These are phyloP conservation scores for Dolichomitus sp. DNA, from an alignment of 2,888 invertebrate genomes.

Conservation along the genomic window DNA sequence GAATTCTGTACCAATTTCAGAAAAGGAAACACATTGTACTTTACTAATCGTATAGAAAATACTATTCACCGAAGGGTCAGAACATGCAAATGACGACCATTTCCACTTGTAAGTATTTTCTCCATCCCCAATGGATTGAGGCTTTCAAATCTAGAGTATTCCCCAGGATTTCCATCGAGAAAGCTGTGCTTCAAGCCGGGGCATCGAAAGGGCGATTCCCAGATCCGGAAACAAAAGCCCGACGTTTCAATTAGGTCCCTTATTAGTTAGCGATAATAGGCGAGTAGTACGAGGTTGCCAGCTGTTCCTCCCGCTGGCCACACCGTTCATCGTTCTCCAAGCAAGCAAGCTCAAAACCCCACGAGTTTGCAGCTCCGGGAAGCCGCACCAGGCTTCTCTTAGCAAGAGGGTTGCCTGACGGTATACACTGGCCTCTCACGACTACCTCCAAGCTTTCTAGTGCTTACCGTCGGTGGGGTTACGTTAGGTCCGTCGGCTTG, in stretches of 20 bases:
- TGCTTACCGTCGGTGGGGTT: constrained; percentile 81
- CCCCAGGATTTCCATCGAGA: constrained; percentile 41
- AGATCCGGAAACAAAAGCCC: constrained; percentile 77
- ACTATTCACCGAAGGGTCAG: too few species aligned
- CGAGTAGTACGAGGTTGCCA: constrained; percentile 54
- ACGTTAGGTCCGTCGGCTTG: constrained; percentile 77
- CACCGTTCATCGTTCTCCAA: constrained; percentile 39
- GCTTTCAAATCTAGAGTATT: constrained; percentile 1
- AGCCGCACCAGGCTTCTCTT: constrained; percentile 57
- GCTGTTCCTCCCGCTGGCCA: constrained; percentile 44
- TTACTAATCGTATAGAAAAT: too few species aligned
- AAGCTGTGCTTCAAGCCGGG: constrained; percentile 33
- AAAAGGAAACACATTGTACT: too few species aligned
- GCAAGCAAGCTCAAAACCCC: constrained; percentile 25
- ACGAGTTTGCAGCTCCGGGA: constrained; percentile 34
- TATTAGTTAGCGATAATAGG: constrained; percentile 86
- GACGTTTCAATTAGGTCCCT: constrained; percentile 85
- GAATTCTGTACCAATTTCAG: too few species aligned
- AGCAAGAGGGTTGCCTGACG: constrained; percentile 55
- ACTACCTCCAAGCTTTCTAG: constrained; percentile 76
- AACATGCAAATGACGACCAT: constrained; percentile 13
- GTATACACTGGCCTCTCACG: constrained; percentile 15
- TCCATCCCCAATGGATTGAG: constrained; percentile 9
- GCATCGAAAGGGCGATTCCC: constrained; percentile 59
- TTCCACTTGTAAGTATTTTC: constrained; percentile 40